Percentiles rank a stretch among this genome's conserved stretches.
Conservation (phyloP, 2,797 vertebrate species). For the Alosa sapidissima region DNA sequence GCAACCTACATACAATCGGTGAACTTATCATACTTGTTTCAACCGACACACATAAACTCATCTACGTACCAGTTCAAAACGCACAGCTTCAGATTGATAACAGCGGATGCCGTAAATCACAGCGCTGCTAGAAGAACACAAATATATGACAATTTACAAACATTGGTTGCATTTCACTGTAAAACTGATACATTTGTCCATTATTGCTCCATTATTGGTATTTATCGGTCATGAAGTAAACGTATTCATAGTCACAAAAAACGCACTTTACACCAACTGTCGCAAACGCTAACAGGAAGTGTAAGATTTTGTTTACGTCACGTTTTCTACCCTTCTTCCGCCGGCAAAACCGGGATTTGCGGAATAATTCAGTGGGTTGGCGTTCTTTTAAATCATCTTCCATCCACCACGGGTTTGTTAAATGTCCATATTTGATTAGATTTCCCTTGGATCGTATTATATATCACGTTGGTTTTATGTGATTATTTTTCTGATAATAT, state of each 20-base stretch:
- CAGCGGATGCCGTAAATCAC: not conserved
- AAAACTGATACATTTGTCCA: no score
- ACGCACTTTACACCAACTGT: not conserved
- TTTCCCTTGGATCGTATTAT: not conserved
- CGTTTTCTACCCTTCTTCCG: not conserved
- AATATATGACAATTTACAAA: no score
- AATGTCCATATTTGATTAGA: not conserved
- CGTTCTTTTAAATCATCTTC: not conserved
- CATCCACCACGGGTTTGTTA: conserved; percentile 12
- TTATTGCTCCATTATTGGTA: not conserved
- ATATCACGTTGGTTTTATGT: not conserved
- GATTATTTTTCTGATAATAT: not conserved
- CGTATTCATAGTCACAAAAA: not conserved
- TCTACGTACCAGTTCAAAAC: not conserved
- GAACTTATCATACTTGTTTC: not conserved
- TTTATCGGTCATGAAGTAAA: not conserved
- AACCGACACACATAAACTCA: not conserved
- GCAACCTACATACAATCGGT: not conserved
- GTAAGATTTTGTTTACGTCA: not conserved
- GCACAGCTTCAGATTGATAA: not conserved
- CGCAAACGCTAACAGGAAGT: conserved; percentile 5
- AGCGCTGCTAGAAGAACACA: not conserved
- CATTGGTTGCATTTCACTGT: no score
- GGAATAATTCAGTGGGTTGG: not conserved
- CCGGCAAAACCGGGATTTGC: conserved; percentile 8